Base-by-base conservation (phyloP, 2,888 invertebrate genomes). In the Encarsia formosa region DNA sequence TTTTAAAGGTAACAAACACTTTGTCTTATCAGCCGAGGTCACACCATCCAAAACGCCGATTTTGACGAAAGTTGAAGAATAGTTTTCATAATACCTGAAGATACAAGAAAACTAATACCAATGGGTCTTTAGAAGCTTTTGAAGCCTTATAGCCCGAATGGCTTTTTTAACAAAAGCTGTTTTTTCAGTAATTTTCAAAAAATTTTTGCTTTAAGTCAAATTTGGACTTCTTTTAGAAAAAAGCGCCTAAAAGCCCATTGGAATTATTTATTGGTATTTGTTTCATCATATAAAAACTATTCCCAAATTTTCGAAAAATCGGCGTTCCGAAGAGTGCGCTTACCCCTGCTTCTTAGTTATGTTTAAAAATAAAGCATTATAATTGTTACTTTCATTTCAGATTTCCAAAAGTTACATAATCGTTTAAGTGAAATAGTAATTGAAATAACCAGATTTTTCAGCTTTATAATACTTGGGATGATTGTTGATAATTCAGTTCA, bases 401-500 rank as follows among this genome's bases (percentile, higher is more conserved):
- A 37, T 16, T 43, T 52, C 5, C 26, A 19, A 15, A 11, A 16
- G 2, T 15, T 43, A 4, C 39, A 48, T 13, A 16, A 8, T 13
- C 16, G 34, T 2, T 31, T 52, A 5, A 26, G 16, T 4, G 29
- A 29, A 8, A 24, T 52, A 4, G 18, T n/a, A 1, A 22, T 13
- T 6, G 26, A 48, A n/a, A 16, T 39, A 11, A 34, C 39, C 1
- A 2, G 20, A 22, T 44, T 52, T 29, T 52, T 43, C 19, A 15
- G 43, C 26, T 26, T 48, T 31, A 29, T 18, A n/a, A 43, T 52
- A 16, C 4, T 39, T 3, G 6, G 32, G 5, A 20, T 26, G 4
- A 44, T 52, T 1, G 20, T 48, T 2, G 18, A 39, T 23, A 23
- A 52, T 29, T 43, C 48, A 6, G n/a, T 52, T 2, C 19, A 44